Percentiles rank a stretch among this genome's conserved stretches.
Conservation (phyloP, 2,888 invertebrate genomes). For the Drosophila planitibia region DNA sequence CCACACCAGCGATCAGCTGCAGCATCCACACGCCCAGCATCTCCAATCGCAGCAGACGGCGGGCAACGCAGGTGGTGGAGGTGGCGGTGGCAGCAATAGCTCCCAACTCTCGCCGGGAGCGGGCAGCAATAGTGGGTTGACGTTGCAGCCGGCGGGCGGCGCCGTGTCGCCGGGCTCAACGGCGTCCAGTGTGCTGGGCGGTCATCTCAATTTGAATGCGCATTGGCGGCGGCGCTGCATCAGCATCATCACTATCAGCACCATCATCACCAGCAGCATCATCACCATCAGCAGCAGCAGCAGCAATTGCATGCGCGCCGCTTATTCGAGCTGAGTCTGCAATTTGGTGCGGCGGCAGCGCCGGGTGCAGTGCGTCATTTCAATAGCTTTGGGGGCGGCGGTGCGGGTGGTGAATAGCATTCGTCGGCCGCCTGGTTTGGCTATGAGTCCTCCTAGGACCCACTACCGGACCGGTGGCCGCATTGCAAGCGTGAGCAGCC, state of each 20-base stretch:
- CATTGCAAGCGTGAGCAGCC: conserved; percentile 59
- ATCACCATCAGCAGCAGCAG: conserved; percentile 85
- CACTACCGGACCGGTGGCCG: conserved; percentile 70
- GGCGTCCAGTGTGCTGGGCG: conserved; percentile 82
- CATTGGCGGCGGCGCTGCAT: conserved; percentile 83
- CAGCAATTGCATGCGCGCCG: conserved; percentile 85
- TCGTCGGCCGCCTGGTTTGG: conserved; percentile 84
- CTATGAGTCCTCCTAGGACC: conserved; percentile 82
- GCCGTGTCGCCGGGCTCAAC: conserved; percentile 81
- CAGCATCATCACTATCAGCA: conserved; percentile 85
- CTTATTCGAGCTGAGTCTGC: conserved; percentile 85
- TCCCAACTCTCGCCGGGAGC: conserved; percentile 82
- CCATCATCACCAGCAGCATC: conserved; percentile 85
- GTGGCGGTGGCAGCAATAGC: conserved; percentile 52
- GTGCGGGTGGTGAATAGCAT: conserved; percentile 85
- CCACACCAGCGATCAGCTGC: conserved; percentile 84
- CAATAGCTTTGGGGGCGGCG: conserved; percentile 85
- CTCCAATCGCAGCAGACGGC: conserved; percentile 40
- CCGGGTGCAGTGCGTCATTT: conserved; percentile 85
- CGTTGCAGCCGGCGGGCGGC: conserved; percentile 81
- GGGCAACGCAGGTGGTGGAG: conserved; percentile 7
- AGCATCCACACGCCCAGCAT: conserved; percentile 79
- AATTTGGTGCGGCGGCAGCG: conserved; percentile 85
- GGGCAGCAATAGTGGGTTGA: conserved; percentile 78
- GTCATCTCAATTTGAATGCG: conserved; percentile 84